phyloP scores from a whole-genome alignment of 2,113 vertebrate species.

The Tragelaphus strepsiceros region DNA sequence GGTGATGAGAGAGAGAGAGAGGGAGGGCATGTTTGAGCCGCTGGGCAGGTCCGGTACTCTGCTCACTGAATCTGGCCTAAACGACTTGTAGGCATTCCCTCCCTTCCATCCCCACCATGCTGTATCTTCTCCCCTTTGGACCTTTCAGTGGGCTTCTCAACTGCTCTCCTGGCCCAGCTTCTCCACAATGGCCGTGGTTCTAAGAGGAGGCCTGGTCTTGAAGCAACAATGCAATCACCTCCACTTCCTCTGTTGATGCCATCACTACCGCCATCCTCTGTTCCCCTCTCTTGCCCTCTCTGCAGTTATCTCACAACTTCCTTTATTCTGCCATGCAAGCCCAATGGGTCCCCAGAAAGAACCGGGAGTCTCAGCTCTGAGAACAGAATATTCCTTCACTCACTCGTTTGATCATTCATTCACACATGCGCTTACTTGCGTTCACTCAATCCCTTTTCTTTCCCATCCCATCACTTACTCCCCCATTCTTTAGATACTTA shows the following conservation, averaged over 20 bases:
- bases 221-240: not conserved
- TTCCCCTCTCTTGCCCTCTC: not conserved
- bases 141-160: not conserved
- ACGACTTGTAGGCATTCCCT: fast-evolving
- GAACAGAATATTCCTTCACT: not conserved
- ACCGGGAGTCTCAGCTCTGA: not conserved
- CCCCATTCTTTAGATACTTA: not conserved
- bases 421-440: not conserved
- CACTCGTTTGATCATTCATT: not conserved
- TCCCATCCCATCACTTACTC: not conserved
- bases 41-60: not conserved
- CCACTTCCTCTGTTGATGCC: not conserved
- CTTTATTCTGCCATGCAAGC: not conserved
- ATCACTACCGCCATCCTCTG: not conserved
- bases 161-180: not conserved
- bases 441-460: not conserved
- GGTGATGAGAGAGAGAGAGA: not conserved
- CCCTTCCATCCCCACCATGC: not conserved
- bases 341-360: not conserved
- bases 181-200: not conserved
- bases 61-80: not conserved
- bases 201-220: not conserved
- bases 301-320: not conserved
- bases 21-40: not conserved
- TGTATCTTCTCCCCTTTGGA: not conserved